A percentile compares a stretch with the other conserved stretches of the same genome.
Conservation (phyloP, 2,113 vertebrate genomes). For the Megatriorchis doriae region DNA sequence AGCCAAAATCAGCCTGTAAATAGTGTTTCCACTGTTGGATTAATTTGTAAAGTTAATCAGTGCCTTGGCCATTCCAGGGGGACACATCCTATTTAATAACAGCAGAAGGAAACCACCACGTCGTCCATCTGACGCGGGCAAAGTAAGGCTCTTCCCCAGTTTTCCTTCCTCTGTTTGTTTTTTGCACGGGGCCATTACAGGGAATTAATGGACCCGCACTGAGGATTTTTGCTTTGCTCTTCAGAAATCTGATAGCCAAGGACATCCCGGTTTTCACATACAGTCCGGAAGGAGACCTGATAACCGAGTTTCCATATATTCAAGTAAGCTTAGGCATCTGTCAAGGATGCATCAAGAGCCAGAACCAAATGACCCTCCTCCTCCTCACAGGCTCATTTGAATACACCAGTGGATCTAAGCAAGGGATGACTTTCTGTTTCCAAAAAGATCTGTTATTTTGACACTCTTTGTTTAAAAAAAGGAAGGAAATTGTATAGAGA, state of each 20-base stretch:
- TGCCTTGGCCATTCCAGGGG: not conserved
- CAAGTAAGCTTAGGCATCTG: not conserved
- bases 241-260: not conserved
- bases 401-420: not conserved
- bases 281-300: not conserved
- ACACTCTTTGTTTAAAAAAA: not conserved
- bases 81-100: not conserved
- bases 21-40: not conserved
- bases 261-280: slow-evolving; percentile 43
- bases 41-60: not conserved
- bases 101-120: slow-evolving; percentile 13
- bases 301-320: not conserved
- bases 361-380: not conserved
- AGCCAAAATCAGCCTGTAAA: not conserved
- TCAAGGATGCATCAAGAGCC: too few species aligned
- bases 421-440: not conserved
- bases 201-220: not conserved
- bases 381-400: not conserved
- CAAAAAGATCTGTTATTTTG: not conserved
- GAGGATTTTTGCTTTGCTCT: not conserved
- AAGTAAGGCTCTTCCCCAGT: not conserved
- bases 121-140: not conserved
- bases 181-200: accelerated
- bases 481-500: not conserved
- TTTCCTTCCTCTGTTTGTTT: not conserved